Base-by-base conservation (phyloP, 2,113 vertebrate species). In the Caloenas nicobarica region DNA sequence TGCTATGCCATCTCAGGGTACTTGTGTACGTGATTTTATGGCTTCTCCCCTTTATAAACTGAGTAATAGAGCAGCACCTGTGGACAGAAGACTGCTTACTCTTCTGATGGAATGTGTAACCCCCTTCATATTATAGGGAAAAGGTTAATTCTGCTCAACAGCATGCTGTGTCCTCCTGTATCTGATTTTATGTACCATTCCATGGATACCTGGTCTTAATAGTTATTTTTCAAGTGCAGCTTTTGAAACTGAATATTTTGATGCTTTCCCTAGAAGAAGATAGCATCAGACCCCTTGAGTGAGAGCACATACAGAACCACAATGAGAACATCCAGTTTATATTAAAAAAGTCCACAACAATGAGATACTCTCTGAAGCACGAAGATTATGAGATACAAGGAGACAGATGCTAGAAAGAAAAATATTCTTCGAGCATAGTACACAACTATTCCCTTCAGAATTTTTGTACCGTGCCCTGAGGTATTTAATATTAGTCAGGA, bases 241-340 rank as follows among this genome's bases (percentile, higher is more conserved):
- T 92, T 95, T 89, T 92, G 71, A 83, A 95, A 77, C 60, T 44
- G 58, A 77, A 2, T 85, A 89, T 82, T 73, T 94, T 80, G 76
- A 91, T 93, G 81, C 78, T 77, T 80, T 86, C 74, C 46, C 46
- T 91, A 66, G 22, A 92, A 94, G 70, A 15, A 87, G 78, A 96
- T 70, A 91, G 48, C 50, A 94, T 72, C n/a, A 23, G 71, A 91
- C 54, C 46, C 74, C 84, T 89, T 80, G 40, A 79, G 79, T 77
- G 93, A 95, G 50, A 50, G n/a, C 21, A 95, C 92, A 88, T 44
- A 91, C 31, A 92, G 50, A 77, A 83, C 33, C 31, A 84, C 62
- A 84, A 91, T 7, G 19, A 85, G 78, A 96, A 94, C 78, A 95
- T 70, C 70, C 84, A 89, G 62, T 76, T 95, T 82, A 91, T 85